Evolutionary conservation across 2,888 invertebrate genomes (phyloP).

Genomic region (Apeira syringaria): DNA sequence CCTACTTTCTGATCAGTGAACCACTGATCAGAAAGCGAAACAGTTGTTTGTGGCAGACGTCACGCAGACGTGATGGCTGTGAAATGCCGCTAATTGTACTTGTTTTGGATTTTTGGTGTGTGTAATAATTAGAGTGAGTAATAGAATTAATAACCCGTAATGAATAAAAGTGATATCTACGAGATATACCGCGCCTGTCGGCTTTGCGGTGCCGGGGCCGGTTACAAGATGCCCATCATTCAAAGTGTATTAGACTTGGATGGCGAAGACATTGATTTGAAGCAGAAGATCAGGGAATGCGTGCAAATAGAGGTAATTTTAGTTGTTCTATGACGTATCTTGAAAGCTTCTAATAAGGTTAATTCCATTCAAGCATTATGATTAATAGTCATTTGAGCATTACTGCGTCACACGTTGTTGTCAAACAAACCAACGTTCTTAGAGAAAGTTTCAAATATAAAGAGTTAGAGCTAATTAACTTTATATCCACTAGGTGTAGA

Average conservation of each 20-base stretch:
- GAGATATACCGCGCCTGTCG: conserved; percentile 76
- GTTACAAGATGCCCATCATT: conserved; percentile 80
- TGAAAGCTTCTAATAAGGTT: too few species aligned
- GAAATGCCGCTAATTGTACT: not conserved
- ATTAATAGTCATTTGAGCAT: not conserved
- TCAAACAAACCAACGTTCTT: conserved; percentile 5
- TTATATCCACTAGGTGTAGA: too few species aligned
- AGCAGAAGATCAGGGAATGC: conserved; percentile 72
- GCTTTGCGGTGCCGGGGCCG: conserved; percentile 73
- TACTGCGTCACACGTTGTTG: conserved; percentile 17
- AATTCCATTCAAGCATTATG: too few species aligned
- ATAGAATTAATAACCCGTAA: conserved; percentile 39
- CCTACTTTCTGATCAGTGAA: too few species aligned
- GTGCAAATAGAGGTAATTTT: conserved; percentile 70
- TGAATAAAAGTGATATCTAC: conserved; percentile 67
- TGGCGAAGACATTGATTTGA: conserved; percentile 56
- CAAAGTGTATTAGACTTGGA: conserved; percentile 62
- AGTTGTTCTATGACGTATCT: too few species aligned
- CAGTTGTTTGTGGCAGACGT: too few species aligned
- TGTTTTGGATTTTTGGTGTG: too few species aligned
- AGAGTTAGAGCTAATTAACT: too few species aligned
- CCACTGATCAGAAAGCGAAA: too few species aligned
- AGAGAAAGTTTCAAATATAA: too few species aligned
- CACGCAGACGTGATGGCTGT: too few species aligned
- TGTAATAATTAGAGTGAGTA: too few species aligned